Conservation (phyloP, 2,797 vertebrate species). For the Knipowitschia caucasica region DNA sequence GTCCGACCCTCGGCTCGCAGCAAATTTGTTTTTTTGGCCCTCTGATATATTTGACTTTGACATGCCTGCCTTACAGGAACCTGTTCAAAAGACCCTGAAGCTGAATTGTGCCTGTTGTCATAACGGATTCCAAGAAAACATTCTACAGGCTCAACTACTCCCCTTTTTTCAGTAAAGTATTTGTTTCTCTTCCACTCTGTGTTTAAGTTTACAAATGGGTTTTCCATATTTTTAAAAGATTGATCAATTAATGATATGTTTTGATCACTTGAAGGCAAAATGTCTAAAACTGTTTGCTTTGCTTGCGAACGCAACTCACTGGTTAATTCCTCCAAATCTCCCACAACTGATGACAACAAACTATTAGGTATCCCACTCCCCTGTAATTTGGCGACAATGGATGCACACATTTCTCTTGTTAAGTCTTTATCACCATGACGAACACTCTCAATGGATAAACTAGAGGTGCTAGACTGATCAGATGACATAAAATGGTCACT, state of each 20-base stretch:
- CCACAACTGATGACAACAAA: no score
- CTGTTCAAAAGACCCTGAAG: slow-evolving; percentile 34
- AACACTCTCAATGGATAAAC: no score
- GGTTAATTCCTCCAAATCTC: slow-evolving; percentile 42
- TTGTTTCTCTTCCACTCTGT: slow-evolving; percentile 42
- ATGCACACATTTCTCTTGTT: no score
- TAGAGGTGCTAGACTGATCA: slow-evolving; percentile 14
- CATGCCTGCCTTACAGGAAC: no score
- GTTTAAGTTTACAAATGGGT: slow-evolving; percentile 37
- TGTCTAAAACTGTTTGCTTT: slow-evolving; percentile 27
- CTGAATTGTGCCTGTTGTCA: slow-evolving; percentile 30
- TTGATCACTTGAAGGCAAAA: slow-evolving; percentile 17
- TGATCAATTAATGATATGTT: slow-evolving; percentile 28
- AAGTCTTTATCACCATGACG: no score
- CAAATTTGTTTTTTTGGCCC: no score
- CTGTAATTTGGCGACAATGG: no score
- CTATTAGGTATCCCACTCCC: no score
- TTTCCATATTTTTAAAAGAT: slow-evolving; percentile 34
- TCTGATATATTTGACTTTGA: no score
- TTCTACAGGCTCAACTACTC: slow-evolving; percentile 32
- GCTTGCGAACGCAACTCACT: slow-evolving; percentile 25
- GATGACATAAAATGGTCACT: slow-evolving; percentile 13
- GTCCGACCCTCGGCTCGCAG: no score
- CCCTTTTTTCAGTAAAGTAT: slow-evolving; percentile 41
- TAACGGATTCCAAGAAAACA: slow-evolving; percentile 26